Conservation (phyloP, 2,888 invertebrate genomes). For the Caenorhabditis panamensis region DNA sequence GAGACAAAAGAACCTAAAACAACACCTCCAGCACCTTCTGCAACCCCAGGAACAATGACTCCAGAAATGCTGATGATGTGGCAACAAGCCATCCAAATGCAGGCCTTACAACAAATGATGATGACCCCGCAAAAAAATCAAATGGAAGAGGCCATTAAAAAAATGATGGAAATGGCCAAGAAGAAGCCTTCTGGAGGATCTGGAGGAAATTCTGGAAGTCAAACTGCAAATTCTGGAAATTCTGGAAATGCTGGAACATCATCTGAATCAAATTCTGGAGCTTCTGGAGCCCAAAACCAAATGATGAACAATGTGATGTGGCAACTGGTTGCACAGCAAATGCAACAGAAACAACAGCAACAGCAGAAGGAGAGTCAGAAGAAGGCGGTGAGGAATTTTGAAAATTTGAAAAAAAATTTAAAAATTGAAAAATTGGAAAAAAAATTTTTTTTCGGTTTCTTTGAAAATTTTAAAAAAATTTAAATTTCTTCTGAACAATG, state of each 20-base stretch:
- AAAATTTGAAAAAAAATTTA: no score
- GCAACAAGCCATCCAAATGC: conserved; percentile 42
- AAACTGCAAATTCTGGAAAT: no score
- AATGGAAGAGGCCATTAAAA: conserved; percentile 51
- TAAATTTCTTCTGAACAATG: no score
- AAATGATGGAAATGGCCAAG: conserved; percentile 48
- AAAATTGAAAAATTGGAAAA: not conserved
- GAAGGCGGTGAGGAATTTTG: conserved; percentile 15
- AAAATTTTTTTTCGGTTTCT: no score
- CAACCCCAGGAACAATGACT: not conserved
- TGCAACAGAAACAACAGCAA: conserved; percentile 46
- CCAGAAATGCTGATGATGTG: conserved; percentile 49
- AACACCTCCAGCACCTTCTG: not conserved
- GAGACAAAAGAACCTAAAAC: not conserved
- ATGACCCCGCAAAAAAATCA: conserved; percentile 22
- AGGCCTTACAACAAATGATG: conserved; percentile 33
- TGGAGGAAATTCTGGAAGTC: not conserved
- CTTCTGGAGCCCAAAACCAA: conserved; percentile 15
- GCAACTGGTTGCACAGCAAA: conserved; percentile 61
- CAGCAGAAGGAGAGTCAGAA: conserved; percentile 50
- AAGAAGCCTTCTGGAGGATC: conserved; percentile 12
- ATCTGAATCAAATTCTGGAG: no score
- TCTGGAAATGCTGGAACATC: no score
- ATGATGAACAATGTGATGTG: conserved; percentile 62
- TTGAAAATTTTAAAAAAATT: not conserved